These are phyloP conservation scores for Varanus salvator DNA, from an alignment of 2,113 vertebrate species.

Conservation along the genomic window DNA sequence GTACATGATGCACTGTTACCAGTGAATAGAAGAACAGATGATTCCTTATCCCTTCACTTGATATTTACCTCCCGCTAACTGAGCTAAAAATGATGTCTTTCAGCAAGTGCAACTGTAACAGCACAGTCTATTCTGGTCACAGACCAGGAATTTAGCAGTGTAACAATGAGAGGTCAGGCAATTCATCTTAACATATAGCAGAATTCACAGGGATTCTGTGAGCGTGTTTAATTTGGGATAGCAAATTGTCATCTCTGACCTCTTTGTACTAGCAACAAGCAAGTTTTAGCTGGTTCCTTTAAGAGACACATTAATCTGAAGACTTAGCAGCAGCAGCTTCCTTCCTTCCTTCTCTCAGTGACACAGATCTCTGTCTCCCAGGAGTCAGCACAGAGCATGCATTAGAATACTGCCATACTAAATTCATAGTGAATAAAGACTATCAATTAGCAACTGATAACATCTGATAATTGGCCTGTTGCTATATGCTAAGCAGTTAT, in stretches of 20 bases:
- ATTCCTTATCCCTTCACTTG: background rate
- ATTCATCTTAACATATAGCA: constrained; percentile 25
- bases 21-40: constrained; percentile 19
- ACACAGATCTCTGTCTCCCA: background rate
- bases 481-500: background rate
- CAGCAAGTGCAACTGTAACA: background rate
- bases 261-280: background rate
- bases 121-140: background rate
- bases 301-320: constrained; percentile 1
- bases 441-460: background rate
- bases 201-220: background rate
- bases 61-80: background rate
- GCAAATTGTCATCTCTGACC: background rate
- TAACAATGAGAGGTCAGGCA: constrained; percentile 15
- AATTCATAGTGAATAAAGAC: background rate
- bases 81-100: constrained; percentile 10
- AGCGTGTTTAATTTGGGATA: constrained; percentile 14
- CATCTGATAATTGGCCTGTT: background rate
- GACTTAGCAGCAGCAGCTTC: background rate
- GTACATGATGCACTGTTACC: background rate
- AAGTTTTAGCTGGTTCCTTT: background rate
- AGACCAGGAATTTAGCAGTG: constrained; percentile 8
- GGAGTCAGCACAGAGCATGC: no score
- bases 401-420: background rate
- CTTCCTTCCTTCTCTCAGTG: background rate